Evolutionary conservation across 2,113 vertebrate species (phyloP).

Genomic region (Gallinago media): DNA sequence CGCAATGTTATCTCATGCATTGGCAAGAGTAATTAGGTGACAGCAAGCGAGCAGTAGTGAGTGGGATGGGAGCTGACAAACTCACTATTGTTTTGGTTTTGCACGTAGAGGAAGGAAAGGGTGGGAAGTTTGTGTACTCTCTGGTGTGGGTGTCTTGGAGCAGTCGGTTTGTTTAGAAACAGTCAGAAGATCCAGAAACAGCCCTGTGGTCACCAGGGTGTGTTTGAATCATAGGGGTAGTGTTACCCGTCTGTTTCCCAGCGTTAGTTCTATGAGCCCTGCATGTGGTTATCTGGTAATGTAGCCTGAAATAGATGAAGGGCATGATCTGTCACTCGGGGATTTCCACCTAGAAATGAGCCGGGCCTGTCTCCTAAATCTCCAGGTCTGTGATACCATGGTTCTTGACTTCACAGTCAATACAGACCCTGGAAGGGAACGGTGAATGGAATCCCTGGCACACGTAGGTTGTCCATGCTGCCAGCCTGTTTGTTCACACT

Average conservation of each 20-base stretch:
- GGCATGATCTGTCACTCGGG: neutral
- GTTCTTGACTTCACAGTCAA: neutral
- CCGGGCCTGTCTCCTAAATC: neutral
- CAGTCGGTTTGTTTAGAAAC: neutral
- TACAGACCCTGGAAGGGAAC: neutral
- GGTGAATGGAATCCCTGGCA: neutral
- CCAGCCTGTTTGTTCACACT: neutral
- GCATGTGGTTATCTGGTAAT: rapidly evolving
- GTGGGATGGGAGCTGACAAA: neutral
- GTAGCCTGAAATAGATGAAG: neutral
- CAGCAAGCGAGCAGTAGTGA: neutral
- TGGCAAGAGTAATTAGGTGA: neutral
- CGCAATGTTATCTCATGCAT: rapidly evolving
- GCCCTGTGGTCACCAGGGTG: neutral
- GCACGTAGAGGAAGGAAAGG: neutral
- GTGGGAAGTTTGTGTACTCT: neutral
- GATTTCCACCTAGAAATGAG: neutral
- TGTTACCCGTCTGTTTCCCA: neutral
- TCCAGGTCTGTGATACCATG: neutral
- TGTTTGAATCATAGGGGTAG: no score
- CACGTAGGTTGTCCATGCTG: neutral
- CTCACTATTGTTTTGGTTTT: neutral
- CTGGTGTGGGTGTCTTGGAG: neutral
- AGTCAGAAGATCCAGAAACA: neutral
- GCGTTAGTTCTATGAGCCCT: neutral